These are phyloP conservation scores for Eurytoma californica DNA, from an alignment of 2,888 invertebrate genomes.

Conservation along the genomic window DNA sequence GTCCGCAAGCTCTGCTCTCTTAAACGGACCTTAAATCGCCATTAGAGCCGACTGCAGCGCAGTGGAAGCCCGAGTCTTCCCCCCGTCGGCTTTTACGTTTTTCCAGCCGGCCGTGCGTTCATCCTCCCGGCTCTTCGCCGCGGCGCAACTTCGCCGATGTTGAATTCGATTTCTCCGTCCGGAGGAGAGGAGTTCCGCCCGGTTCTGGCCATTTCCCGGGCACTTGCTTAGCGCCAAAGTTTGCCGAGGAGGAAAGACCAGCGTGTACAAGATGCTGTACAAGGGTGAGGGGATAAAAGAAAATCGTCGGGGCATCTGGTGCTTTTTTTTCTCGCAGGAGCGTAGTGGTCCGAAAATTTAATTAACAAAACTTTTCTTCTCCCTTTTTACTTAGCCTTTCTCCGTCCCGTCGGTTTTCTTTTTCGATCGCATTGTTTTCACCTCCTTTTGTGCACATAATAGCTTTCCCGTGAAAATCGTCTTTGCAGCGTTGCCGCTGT, in stretches of 20 bases:
- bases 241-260: background rate
- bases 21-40: conserved; percentile 48
- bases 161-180: conserved; percentile 47
- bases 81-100: background rate
- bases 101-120: conserved; percentile 15
- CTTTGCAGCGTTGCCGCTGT: conserved; percentile 22
- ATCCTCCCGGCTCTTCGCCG: conserved; percentile 17
- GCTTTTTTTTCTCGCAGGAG: background rate
- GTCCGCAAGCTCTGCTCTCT: background rate
- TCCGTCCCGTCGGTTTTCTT: background rate
- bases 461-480: conserved; percentile 33
- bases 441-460: conserved; percentile 34
- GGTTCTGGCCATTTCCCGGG: background rate
- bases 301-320: background rate
- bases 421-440: conserved; percentile 24
- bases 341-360: conserved; percentile 21
- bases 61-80: background rate
- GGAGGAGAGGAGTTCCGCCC: conserved; percentile 11
- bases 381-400: background rate
- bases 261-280: background rate
- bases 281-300: conserved; percentile 2
- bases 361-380: conserved; percentile 41
- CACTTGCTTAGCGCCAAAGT: conserved; percentile 34
- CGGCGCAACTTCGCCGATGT: conserved; percentile 36
- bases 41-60: conserved; percentile 24